Base-by-base conservation (phyloP, 2,888 invertebrate species). In the Apamea sordens region DNA sequence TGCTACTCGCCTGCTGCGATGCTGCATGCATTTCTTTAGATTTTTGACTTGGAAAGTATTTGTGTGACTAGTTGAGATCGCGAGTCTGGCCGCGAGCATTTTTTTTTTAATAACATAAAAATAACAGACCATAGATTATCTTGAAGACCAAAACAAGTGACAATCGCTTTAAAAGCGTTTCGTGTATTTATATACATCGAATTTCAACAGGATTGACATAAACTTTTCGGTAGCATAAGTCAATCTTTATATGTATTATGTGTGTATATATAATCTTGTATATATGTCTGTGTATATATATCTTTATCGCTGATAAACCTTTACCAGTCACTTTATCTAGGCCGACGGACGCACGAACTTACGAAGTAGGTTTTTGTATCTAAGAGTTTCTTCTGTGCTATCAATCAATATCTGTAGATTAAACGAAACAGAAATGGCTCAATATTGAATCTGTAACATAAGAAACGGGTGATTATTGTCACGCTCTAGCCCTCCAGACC, bases 21-120 rank as follows among this genome's bases (percentile, higher is more conserved):
- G 82, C 63, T 73, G 61, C 68, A 44, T 82, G 70, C 73, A 82
- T 81, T 82, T 76, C 72, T 73, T 56, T 69, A 32, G 59, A 44
- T 61, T 72, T 24, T 47, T 80, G 70, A 65, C 59, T 56, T 56
- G 50, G 18, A 78, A 78, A 84, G 24, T 71, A 78, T 76, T 83
- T 77, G 65, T 41, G 5, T 56, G 24, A 61, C 83, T 63, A 32
- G 56, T 65, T 76, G n/a, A 61, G 8, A 15, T 15, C 61, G 61
- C 7, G 28, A 28, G 15, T 61, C 15, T 28, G 15, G 28, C 15
- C 15, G 15, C 28, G 2, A 61, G 61, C 2, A 7, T 7, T 28
- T 28, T 28, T 61, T 28, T 61, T 61, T 28, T 0, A 28, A n/a
- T n/a, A n/a, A n/a, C n/a, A 59, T 50, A 8, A 8, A 53, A 53